Evolutionary conservation across 2,888 invertebrate species (phyloP).

Genomic region (Diplazon laetatorius): DNA sequence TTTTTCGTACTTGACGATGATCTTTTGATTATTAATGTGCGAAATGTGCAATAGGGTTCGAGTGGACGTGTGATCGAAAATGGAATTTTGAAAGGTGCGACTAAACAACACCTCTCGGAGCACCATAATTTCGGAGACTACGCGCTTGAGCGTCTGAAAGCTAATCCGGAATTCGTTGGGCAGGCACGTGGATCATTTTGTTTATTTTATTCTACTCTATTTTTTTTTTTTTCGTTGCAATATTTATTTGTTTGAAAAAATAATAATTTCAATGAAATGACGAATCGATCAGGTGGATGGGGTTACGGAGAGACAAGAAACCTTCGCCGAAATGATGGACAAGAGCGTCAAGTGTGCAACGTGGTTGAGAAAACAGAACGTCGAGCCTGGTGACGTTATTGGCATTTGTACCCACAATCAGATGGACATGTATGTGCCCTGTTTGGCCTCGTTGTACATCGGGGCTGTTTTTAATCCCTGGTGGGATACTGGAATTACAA

Average conservation of each 20-base stretch:
- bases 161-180: background rate
- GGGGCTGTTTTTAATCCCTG: conserved; percentile 66
- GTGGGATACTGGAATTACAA: conserved; percentile 61
- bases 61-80: conserved; percentile 9
- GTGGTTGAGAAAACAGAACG: conserved; percentile 64
- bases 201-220: too few species aligned
- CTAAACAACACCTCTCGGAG: background rate
- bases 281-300: conserved; percentile 56
- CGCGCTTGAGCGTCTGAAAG: background rate
- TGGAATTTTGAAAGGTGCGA: conserved; percentile 17
- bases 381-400: conserved; percentile 62
- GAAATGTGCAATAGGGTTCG: background rate
- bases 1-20: too few species aligned
- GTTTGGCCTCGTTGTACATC: conserved; percentile 62
- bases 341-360: conserved; percentile 65
- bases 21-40: background rate
- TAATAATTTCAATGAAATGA: too few species aligned
- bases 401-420: conserved; percentile 65
- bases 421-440: conserved; percentile 63
- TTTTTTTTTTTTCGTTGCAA: too few species aligned
- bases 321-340: conserved; percentile 56
- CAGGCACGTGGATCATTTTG: background rate
- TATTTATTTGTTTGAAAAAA: too few species aligned
- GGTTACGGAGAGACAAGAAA: conserved; percentile 59
- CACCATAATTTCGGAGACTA: conserved; percentile 23